Evolutionary conservation across 2,113 vertebrate genomes (phyloP).

Genomic region (Lontra canadensis): DNA sequence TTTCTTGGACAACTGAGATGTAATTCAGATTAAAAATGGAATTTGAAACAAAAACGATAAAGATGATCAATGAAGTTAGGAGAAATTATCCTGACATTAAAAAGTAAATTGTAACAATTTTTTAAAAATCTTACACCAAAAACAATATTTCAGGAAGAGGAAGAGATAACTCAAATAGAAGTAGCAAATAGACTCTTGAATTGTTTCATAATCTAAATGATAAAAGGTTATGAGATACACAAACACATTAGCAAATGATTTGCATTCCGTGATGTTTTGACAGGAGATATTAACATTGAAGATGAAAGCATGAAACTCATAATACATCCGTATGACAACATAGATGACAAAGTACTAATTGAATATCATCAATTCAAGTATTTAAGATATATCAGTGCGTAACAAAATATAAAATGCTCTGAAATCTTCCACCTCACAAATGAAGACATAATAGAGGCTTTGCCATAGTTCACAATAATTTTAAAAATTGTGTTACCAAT

Average conservation of each 20-base stretch:
- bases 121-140: background rate
- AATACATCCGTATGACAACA: background rate
- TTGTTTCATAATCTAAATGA: constrained; percentile 22
- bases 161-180: constrained; percentile 18
- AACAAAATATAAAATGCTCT: background rate
- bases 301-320: constrained; percentile 22
- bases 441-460: background rate
- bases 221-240: background rate
- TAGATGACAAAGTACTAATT: background rate
- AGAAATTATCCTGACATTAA: background rate
- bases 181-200: background rate
- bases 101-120: background rate
- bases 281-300: background rate
- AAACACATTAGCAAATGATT: background rate
- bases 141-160: background rate
- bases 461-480: background rate
- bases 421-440: background rate
- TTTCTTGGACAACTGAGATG: constrained; percentile 39
- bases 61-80: background rate
- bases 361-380: background rate
- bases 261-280: constrained; percentile 9
- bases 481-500: background rate
- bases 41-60: constrained; percentile 33
- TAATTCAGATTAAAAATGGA: constrained; percentile 4
- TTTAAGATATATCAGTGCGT: background rate